phyloP scores from a whole-genome alignment of 2,113 vertebrate genomes.

The Halichoerus grypus region DNA sequence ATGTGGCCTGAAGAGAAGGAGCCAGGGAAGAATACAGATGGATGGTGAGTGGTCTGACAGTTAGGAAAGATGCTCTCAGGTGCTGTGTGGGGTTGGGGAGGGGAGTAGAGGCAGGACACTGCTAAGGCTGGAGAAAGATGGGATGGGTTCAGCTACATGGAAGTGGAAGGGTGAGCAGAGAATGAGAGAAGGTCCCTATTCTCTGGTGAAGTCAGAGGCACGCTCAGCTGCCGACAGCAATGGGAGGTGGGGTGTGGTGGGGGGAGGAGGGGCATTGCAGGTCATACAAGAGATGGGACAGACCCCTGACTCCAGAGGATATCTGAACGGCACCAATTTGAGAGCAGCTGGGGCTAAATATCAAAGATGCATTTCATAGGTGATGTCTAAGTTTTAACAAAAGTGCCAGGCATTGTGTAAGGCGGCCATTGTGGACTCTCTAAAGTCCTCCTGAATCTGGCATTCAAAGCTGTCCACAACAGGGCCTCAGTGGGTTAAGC shows the following conservation, averaged over 20 bases:
- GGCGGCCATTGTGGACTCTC: background rate
- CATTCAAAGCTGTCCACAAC: background rate
- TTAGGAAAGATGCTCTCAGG: background rate
- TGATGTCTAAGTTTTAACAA: background rate
- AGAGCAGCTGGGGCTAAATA: background rate
- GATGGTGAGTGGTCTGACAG: background rate
- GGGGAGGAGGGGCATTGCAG: background rate
- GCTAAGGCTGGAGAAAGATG: background rate
- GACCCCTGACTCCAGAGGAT: background rate
- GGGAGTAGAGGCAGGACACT: too few species aligned
- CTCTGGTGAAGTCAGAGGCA: background rate
- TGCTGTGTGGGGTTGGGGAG: rapidly evolving
- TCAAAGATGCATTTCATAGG: background rate
- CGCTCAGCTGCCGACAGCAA: background rate
- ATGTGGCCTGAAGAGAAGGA: background rate
- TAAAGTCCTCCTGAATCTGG: background rate
- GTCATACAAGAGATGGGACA: background rate
- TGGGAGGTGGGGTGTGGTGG: background rate
- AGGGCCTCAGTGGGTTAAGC: background rate
- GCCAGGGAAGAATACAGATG: background rate
- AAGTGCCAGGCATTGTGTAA: background rate
- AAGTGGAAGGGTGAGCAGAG: background rate
- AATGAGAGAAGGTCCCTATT: background rate
- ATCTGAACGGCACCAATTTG: background rate
- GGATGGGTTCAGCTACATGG: background rate